Conservation (phyloP, 1,140 invertebrate species). For the Drosophila athabasca region DNA sequence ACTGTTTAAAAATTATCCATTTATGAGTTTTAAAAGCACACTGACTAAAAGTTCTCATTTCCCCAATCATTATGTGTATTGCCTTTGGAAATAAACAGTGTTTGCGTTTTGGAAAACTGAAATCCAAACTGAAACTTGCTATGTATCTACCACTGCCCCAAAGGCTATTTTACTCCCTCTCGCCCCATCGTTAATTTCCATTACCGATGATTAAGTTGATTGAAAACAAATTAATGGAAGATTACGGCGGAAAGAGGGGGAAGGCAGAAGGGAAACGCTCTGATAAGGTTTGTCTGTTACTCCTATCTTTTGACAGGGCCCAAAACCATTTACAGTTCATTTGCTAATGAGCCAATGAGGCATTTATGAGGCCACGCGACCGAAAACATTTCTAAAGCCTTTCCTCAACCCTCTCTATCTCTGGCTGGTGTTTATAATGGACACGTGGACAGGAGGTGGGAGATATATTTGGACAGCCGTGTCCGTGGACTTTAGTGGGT, state of each 20-base stretch:
- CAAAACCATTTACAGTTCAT: slow-evolving; percentile 69
- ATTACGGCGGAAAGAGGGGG: slow-evolving; percentile 13
- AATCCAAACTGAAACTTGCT: not conserved
- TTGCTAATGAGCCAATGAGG: slow-evolving; percentile 77
- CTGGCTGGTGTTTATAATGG: too few species aligned
- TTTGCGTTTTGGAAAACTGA: slow-evolving; percentile 9
- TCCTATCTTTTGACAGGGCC: slow-evolving; percentile 65
- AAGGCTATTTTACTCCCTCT: not conserved
- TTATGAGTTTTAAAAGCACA: not conserved
- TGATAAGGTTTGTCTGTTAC: slow-evolving; percentile 21
- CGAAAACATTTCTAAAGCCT: slow-evolving; percentile 18
- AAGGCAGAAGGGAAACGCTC: not conserved
- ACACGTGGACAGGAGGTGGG: too few species aligned
- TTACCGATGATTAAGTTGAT: slow-evolving; percentile 46
- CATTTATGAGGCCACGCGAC: slow-evolving; percentile 57
- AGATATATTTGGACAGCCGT: too few species aligned
- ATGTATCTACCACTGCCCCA: not conserved
- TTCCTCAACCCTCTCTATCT: slow-evolving; percentile 1
- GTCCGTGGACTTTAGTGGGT: not conserved
- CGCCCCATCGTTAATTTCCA: slow-evolving; percentile 23
- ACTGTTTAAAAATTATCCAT: too few species aligned
- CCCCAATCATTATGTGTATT: not conserved
- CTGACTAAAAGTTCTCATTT: not conserved
- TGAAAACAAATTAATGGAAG: slow-evolving; percentile 42
- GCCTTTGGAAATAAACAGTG: not conserved